A percentile compares a stretch with the other conserved stretches of the same genome.
Evolutionary conservation across 2,888 invertebrate genomes (phyloP).

Genomic region (Chrysopilus asiliformis): DNA sequence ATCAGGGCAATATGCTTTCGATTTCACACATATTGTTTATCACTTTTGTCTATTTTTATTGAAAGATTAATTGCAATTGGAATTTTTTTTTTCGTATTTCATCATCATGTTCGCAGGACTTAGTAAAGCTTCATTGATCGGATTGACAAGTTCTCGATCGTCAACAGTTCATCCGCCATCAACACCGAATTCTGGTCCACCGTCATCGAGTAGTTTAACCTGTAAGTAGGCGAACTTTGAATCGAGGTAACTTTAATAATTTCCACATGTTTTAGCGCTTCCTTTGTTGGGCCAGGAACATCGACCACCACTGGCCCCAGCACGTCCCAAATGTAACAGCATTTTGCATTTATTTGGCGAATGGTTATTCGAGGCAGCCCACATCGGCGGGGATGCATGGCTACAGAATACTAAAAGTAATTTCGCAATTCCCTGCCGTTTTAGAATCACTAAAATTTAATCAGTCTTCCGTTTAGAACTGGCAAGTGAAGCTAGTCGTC

Average conservation of each 20-base stretch:
- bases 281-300: constrained; percentile 46
- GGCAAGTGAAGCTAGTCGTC: constrained; percentile 41
- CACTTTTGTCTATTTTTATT: too few relatives aligned
- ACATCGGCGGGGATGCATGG: constrained; percentile 66
- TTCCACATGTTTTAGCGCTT: constrained; percentile 40
- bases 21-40: too few relatives aligned
- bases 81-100: constrained; percentile 5
- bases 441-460: constrained; percentile 1
- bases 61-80: constrained; percentile 4
- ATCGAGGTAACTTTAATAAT: constrained; percentile 1
- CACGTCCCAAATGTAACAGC: constrained; percentile 85
- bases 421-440: constrained; percentile 11
- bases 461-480: constrained; percentile 24
- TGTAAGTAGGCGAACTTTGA: constrained; percentile 38
- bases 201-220: constrained; percentile 50
- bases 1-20: too few relatives aligned
- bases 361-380: constrained; percentile 92
- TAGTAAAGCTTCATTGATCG: constrained; percentile 67
- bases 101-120: constrained; percentile 55
- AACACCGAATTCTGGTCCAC: constrained; percentile 57
- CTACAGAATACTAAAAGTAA: constrained; percentile 42
- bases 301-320: constrained; percentile 54
- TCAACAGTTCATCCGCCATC: constrained; percentile 50
- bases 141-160: constrained; percentile 59
- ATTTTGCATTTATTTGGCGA: constrained; percentile 90